Conservation (phyloP, 2,113 vertebrate species). For the Capricornis sumatraensis region DNA sequence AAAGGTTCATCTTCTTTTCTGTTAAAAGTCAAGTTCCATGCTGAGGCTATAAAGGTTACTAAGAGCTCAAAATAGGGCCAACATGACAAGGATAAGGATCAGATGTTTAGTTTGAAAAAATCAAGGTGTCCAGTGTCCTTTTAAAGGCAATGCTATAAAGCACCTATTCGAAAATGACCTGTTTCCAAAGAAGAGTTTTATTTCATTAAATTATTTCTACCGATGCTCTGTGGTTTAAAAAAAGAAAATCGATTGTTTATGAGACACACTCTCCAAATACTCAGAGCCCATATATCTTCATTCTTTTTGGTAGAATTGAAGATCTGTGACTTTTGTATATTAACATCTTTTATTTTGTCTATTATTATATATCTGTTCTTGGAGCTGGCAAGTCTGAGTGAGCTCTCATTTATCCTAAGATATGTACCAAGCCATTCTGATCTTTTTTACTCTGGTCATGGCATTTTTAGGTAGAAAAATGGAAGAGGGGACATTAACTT, state of each 20-base stretch:
- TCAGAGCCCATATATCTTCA: neutral
- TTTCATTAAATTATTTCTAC: constrained; percentile 47
- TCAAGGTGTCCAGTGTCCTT: neutral
- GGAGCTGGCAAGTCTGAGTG: neutral
- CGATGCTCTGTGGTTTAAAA: constrained; percentile 16
- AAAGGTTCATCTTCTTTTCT: neutral
- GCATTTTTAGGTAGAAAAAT: constrained; percentile 1
- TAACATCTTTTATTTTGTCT: neutral
- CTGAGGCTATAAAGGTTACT: neutral
- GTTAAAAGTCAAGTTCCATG: neutral
- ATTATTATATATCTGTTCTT: neutral
- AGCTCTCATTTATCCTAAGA: neutral
- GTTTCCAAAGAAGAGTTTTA: neutral
- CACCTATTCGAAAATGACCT: neutral
- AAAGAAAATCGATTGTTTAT: constrained; percentile 3
- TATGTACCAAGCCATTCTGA: neutral
- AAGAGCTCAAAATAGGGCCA: constrained; percentile 30
- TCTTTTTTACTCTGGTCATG: neutral
- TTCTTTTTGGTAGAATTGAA: neutral
- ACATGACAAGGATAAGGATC: neutral
- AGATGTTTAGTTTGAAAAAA: constrained; percentile 10
- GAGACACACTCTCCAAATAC: constrained; percentile 12
- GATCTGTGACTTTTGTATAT: neutral
- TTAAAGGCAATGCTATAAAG: constrained; percentile 6
- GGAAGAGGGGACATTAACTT: neutral